phyloP scores from a whole-genome alignment of 2,797 vertebrate species.

The Fringilla coelebs region DNA sequence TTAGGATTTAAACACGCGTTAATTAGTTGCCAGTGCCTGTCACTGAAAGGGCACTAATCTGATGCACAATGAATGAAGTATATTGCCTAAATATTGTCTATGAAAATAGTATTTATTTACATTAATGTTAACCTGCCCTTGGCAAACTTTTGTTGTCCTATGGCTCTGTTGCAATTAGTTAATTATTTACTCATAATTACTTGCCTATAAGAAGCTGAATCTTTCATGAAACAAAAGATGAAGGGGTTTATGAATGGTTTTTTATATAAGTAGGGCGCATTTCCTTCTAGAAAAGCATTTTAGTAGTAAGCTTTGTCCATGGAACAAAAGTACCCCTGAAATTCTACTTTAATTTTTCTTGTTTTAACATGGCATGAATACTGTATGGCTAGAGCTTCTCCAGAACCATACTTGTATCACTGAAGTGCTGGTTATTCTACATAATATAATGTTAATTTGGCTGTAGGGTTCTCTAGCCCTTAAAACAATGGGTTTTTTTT shows the following conservation, averaged over 20 bases:
- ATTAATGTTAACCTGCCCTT: background rate
- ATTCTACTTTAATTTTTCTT: background rate
- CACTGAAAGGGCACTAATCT: background rate
- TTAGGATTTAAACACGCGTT: background rate
- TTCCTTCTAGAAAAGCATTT: background rate
- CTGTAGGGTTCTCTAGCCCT: background rate
- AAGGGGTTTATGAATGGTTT: background rate
- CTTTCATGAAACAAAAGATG: background rate
- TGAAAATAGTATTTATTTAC: background rate
- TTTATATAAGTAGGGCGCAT: background rate
- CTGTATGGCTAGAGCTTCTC: background rate
- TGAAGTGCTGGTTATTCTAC: background rate
- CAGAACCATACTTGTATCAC: background rate
- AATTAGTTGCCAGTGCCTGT: background rate
- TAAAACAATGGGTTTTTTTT: background rate
- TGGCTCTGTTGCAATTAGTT: background rate
- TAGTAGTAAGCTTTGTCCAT: background rate
- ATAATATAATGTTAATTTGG: background rate
- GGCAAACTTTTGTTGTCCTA: background rate
- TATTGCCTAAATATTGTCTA: constrained; percentile 22
- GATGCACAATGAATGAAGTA: background rate
- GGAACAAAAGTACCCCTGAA: background rate
- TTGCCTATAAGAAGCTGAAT: background rate
- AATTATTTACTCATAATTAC: constrained; percentile 24
- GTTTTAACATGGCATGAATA: background rate